Evolutionary conservation across 2,797 vertebrate genomes (phyloP).

Genomic region (Oreonectes daqikongensis): DNA sequence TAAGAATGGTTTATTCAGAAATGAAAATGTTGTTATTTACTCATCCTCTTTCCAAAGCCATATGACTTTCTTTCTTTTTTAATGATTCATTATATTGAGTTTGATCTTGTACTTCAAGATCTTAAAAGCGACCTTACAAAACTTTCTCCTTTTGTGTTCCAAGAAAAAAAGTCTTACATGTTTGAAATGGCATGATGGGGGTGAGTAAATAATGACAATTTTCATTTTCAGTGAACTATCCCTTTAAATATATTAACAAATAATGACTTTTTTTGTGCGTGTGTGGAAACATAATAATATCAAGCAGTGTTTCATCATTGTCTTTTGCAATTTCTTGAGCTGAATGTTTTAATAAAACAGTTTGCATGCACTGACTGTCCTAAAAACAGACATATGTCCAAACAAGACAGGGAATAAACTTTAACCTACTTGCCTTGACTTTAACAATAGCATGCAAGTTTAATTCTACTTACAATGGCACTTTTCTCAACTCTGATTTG

Average conservation of each 20-base stretch:
- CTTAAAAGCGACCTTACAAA: neutral
- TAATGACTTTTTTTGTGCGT: neutral
- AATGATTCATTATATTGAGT: neutral
- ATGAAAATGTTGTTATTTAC: neutral
- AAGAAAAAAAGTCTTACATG: neutral
- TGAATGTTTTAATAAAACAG: slow-evolving; percentile 4
- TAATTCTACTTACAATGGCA: slow-evolving; percentile 25
- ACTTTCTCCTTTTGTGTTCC: neutral
- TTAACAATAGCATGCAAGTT: slow-evolving; percentile 41
- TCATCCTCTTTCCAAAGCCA: neutral
- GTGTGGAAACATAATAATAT: neutral
- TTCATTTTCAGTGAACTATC: neutral
- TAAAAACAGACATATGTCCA: slow-evolving; percentile 27
- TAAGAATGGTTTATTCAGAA: neutral
- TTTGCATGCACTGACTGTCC: slow-evolving; percentile 45
- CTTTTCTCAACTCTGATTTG: slow-evolving; percentile 25
- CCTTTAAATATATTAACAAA: neutral
- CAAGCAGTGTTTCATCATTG: neutral
- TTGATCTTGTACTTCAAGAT: neutral
- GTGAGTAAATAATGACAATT: neutral
- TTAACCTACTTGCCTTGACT: slow-evolving; percentile 33
- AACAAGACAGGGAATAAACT: slow-evolving; percentile 26
- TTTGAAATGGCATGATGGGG: neutral
- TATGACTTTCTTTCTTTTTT: neutral
- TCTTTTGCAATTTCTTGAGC: too few relatives aligned